These are phyloP conservation scores for Burhinus bistriatus DNA, from an alignment of 2,113 vertebrate genomes.

Conservation along the genomic window DNA sequence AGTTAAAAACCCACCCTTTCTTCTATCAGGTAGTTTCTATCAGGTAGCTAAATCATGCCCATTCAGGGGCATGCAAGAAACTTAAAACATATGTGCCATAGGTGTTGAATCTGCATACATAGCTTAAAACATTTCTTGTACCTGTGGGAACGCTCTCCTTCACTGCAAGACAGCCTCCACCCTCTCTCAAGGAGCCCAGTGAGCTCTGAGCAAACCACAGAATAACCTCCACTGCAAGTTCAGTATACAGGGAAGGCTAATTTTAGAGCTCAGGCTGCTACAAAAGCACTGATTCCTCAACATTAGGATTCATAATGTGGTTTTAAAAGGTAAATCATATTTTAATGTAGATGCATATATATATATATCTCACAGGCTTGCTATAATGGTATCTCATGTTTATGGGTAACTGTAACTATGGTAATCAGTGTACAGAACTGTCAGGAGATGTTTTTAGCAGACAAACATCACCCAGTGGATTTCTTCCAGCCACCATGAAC, in stretches of 20 bases:
- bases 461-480: neutral
- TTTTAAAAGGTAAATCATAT: neutral
- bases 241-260: neutral
- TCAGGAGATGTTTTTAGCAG: neutral
- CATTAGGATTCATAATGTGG: neutral
- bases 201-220: neutral
- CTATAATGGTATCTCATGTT: neutral
- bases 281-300: neutral
- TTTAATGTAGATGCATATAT: neutral
- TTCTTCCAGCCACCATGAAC: neutral
- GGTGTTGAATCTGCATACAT: neutral
- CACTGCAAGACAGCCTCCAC: neutral
- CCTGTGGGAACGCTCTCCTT: neutral
- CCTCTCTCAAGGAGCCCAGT: neutral
- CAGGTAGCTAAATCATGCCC: neutral
- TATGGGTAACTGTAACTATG: neutral
- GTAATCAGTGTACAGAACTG: neutral
- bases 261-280: neutral
- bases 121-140: neutral
- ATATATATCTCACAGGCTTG: neutral
- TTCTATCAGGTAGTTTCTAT: neutral
- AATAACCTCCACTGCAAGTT: neutral
- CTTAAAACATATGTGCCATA: neutral
- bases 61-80: neutral
- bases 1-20: neutral